Conservation (phyloP, 92 coral and sea anemone genomes). For the Metridium senile region DNA sequence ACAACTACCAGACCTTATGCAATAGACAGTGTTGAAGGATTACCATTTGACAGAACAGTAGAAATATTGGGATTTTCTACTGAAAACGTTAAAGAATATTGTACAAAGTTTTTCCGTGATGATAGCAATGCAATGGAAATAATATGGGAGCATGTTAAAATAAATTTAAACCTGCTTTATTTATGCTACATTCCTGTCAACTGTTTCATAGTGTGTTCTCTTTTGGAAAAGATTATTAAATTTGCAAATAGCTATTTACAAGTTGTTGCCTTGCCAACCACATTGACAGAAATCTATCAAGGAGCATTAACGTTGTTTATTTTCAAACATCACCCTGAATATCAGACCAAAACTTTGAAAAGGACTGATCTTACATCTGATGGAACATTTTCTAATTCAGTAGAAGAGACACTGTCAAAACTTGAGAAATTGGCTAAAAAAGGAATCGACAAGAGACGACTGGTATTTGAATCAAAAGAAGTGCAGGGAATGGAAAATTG, state of each 20-base stretch:
- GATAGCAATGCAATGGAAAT: background rate
- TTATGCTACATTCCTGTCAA: conserved; percentile 47
- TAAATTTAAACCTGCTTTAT: conserved; percentile 7
- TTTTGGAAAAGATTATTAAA: too few species aligned
- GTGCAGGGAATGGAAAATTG: too few species aligned
- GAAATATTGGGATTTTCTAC: conserved; percentile 59
- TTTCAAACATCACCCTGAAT: conserved; percentile 41
- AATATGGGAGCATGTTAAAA: conserved; percentile 13
- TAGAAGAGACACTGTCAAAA: conserved; percentile 25
- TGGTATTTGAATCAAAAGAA: too few species aligned
- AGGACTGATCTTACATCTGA: conserved; percentile 8
- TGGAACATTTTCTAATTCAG: conserved; percentile 5
- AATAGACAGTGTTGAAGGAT: conserved; percentile 9
- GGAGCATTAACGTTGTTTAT: conserved; percentile 38
- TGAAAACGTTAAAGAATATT: conserved; percentile 31
- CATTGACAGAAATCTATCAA: conserved; percentile 32
- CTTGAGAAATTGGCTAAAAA: conserved; percentile 23
- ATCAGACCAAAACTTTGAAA: background rate
- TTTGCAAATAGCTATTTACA: background rate
- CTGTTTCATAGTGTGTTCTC: conserved; percentile 6
- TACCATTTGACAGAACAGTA: conserved; percentile 32
- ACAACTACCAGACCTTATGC: conserved; percentile 48
- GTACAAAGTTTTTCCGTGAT: background rate
- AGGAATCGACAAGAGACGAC: too few species aligned
- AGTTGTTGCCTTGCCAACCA: conserved; percentile 13